Evolutionary conservation across 2,113 vertebrate species (phyloP), one percentile per base, ranked within the genome.

Genomic region (Axis porcinus): DNA sequence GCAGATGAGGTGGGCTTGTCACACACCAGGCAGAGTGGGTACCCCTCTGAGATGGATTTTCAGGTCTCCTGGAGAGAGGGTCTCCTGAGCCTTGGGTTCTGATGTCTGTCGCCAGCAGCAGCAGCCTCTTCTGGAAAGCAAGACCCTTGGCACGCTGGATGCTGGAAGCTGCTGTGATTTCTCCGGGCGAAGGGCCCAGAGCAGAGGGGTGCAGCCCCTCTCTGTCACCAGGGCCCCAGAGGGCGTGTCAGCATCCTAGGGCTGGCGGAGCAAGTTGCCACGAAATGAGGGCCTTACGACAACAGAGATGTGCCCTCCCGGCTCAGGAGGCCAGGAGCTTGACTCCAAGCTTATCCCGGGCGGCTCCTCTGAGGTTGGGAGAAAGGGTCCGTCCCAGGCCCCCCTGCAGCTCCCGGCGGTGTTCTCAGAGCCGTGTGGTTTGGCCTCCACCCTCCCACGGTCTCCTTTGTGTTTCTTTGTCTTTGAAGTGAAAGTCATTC

Each of bases 1-100:
- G 97, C 74, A 15, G 76, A 87, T 89, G 85, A 52, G 70, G 93
- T 93, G 58, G 43, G 91, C 43, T 95, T 36, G 58, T 97, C 81
- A 94, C 16, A 97, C 40, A 47, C 90, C 30, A 45, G 40, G 85
- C 57, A 60, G 95, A 81, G 0, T 21, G 76, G 45, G 86, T 76
- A 60, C 93, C 89, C 89, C 58, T 91, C 10, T 81, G 91, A 94
- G 94, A 86, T 30, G 92, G 85, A 95, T 92, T 36, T 78, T 5
- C 0, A 0, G 52, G 25, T 50, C 76, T 74, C 62, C 28, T 97
- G 54, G 60, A 33, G 74, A 74, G 1, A 7, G 40, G 25, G 28
- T 40, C 62, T 21, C 3, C 19, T 17, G 47, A 60, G 57, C 50
- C 81, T 14, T 0, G 28, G 1, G 23, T 43, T 55, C 78, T 14